Conservation (phyloP, 2,797 vertebrate genomes). For the Coracias cyanogaster region DNA sequence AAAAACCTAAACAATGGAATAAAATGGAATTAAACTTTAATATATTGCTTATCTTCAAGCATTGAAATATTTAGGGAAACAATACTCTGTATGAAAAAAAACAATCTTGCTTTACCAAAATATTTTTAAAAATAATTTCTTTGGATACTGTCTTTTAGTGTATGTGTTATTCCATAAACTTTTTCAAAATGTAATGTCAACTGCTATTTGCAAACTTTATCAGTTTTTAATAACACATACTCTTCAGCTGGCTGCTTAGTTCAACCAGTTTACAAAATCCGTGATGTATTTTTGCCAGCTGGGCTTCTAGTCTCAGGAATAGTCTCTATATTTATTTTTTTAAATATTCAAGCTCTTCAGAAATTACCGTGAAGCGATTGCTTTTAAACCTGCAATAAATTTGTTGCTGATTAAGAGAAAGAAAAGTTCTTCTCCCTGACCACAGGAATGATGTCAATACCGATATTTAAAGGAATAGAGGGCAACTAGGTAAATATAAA, state of each 20-base stretch:
- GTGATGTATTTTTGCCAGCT: background rate
- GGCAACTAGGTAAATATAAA: background rate
- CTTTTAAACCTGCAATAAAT: background rate
- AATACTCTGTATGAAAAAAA: constrained; percentile 58
- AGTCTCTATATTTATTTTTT: background rate
- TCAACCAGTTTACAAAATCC: constrained; percentile 21
- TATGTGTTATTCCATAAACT: background rate
- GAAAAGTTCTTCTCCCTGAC: background rate
- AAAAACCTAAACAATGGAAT: constrained; percentile 67
- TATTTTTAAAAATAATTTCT: constrained; percentile 66
- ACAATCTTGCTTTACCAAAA: constrained; percentile 34
- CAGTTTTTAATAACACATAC: constrained; percentile 43
- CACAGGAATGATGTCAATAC: background rate
- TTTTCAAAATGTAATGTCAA: background rate
- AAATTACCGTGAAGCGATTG: background rate
- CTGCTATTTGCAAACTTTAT: constrained; percentile 4
- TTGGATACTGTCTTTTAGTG: background rate
- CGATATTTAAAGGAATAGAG: background rate
- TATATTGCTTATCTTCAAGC: constrained; percentile 70
- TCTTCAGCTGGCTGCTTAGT: background rate
- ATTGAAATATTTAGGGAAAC: constrained; percentile 63
- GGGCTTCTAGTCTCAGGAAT: background rate
- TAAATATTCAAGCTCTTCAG: background rate
- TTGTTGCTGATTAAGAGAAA: background rate
- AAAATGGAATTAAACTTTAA: constrained; percentile 76